phyloP scores from a whole-genome alignment of 2,888 invertebrate genomes.

The Lissocephala sabroskyi region DNA sequence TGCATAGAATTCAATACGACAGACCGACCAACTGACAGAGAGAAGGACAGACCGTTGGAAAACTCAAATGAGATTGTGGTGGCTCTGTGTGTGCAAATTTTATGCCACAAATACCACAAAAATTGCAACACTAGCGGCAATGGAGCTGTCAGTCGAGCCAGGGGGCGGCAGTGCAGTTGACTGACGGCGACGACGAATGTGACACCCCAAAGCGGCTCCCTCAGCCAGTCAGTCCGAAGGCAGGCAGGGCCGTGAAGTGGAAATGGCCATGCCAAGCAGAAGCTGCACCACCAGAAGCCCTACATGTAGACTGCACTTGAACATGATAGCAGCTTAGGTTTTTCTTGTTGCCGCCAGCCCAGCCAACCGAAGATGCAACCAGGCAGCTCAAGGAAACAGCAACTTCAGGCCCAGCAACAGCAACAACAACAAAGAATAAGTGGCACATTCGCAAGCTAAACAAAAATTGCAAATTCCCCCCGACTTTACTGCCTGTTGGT shows the following conservation, averaged over 20 bases:
- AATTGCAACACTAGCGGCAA: conserved; percentile 44
- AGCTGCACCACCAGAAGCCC: conserved; percentile 41
- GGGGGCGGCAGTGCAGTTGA: conserved; percentile 28
- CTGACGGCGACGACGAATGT: conserved; percentile 59
- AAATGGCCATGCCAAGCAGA: conserved; percentile 29
- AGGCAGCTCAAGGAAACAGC: conserved; percentile 3
- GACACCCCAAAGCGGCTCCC: conserved; percentile 33
- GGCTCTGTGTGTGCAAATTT: conserved; percentile 51
- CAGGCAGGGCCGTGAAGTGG: conserved; percentile 37
- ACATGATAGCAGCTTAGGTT: conserved; percentile 58
- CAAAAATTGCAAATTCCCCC: conserved; percentile 43
- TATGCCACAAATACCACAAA: conserved; percentile 64
- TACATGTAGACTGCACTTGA: conserved; percentile 47
- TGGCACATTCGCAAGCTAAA: conserved; percentile 53
- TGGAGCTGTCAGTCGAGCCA: conserved; percentile 9
- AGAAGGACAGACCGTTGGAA: too few relatives aligned
- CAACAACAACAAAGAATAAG: conserved; percentile 29
- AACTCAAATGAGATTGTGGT: conserved; percentile 38
- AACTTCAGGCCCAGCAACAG: neutral
- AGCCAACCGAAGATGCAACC: conserved; percentile 41
- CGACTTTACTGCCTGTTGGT: conserved; percentile 15
- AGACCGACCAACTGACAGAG: conserved; percentile 3
- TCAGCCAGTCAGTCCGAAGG: neutral
- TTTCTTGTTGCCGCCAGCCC: conserved; percentile 26
- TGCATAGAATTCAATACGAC: conserved; percentile 57